Conservation (phyloP, 2,113 vertebrate genomes). For the Prionailurus viverrinus region DNA sequence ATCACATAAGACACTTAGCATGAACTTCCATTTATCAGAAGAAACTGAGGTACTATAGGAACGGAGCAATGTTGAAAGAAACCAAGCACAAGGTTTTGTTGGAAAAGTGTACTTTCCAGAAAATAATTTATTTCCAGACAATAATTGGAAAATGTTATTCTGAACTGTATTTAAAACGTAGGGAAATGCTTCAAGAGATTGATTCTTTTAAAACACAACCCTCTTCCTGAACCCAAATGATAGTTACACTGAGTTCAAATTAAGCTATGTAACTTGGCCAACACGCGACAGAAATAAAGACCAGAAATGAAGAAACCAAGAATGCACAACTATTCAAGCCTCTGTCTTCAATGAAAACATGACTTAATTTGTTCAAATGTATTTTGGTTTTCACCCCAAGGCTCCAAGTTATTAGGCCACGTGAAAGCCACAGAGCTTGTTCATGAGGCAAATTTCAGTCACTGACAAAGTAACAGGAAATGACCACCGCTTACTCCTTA, state of each 20-base stretch:
- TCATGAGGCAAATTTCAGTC: neutral
- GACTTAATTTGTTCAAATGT: neutral
- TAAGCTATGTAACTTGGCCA: neutral
- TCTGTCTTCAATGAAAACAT: neutral
- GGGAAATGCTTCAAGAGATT: neutral
- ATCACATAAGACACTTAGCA: neutral
- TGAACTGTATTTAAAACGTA: neutral
- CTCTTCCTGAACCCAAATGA: neutral
- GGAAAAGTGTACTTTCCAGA: neutral
- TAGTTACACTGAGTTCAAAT: neutral
- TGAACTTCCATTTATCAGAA: neutral
- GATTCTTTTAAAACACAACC: neutral
- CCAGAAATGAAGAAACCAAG: neutral
- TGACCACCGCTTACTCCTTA: too few relatives aligned
- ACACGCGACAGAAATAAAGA: neutral
- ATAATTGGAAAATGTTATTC: neutral
- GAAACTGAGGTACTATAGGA: neutral
- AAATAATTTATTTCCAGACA: neutral
- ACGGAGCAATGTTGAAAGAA: neutral
- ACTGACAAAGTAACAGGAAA: neutral
- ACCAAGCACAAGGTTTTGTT: neutral
- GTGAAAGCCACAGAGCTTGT: neutral
- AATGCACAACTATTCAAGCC: neutral
- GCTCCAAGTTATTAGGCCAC: neutral
- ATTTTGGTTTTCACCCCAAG: neutral